Evolutionary conservation across 1,140 invertebrate species (phyloP).

Genomic region (Drosophila sturtevanti): DNA sequence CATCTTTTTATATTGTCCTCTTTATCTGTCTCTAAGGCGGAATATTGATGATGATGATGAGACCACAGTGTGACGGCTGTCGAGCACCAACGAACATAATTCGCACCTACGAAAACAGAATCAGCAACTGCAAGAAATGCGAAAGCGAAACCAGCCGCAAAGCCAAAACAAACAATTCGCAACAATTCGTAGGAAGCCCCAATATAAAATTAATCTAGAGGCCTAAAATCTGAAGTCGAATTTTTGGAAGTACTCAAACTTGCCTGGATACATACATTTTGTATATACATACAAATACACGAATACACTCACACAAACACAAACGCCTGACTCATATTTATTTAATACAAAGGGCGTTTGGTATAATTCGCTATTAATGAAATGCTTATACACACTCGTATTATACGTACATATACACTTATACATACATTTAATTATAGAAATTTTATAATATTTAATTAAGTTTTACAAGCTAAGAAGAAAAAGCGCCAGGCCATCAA

Average conservation of each 20-base stretch:
- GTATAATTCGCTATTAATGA: not conserved
- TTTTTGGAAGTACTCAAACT: not conserved
- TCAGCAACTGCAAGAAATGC: conserved; percentile 21
- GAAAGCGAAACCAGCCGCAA: conserved; percentile 40
- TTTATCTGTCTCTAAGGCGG: conserved; percentile 61
- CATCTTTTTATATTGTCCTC: conserved; percentile 10
- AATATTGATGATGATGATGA: conserved; percentile 83
- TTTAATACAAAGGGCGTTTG: not conserved
- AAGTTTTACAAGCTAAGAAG: not conserved
- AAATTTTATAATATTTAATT: conserved; percentile 1
- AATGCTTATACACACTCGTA: not conserved
- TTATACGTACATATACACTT: not conserved
- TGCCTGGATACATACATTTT: conserved; percentile 13
- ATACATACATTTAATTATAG: not conserved
- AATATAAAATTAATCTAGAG: conserved; percentile 56
- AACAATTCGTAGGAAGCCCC: conserved; percentile 66
- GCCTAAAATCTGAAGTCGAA: conserved; percentile 24
- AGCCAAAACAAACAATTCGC: conserved; percentile 47
- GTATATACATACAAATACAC: conserved; percentile 19
- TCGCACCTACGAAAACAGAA: conserved; percentile 22
- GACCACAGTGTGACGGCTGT: conserved; percentile 78
- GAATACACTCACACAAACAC: conserved; percentile 14
- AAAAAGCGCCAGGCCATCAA: not conserved
- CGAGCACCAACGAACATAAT: conserved; percentile 15
- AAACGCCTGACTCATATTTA: conserved; percentile 35